Evolutionary conservation across 1,140 invertebrate species (phyloP), one percentile per base, ranked within the genome.

Genomic region (Centruroides vittatus): DNA sequence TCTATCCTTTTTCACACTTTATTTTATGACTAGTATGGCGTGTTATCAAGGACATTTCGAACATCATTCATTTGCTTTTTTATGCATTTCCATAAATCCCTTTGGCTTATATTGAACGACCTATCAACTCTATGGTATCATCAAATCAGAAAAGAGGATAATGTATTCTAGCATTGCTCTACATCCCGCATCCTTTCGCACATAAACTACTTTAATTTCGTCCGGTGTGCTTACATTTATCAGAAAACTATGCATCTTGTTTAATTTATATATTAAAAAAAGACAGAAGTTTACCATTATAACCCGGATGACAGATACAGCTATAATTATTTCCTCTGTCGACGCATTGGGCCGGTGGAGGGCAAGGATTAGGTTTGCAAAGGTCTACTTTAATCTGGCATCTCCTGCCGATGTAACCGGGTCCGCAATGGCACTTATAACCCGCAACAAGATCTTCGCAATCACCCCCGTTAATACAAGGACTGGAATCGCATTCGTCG

Each of bases 281-380:
- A 35, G 7, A 4, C 23, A 13, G 35, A 23, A 23, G 10, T 35
- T 63, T 50, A 61, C 83, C 84, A 55, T 80, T 80, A 69, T 78
- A 84, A 51, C 84, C 84, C 48, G 72, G 72, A n/a, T 81, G 82
- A 73, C 85, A 87, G 67, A 84, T 81, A 72, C 85, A 87, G 35
- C 78, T 79, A 69, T 82, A 85, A 67, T 80, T 84, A 73, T 85
- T 84, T 63, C 83, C 84, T 66, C 78, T 79, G 72, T 85, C 83
- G 62, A 82, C 74, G 70, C 84, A 85, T 61, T 77, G 77, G 55
- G 79, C 78, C 59, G 79, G 80, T 62, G 76, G 73, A n/a, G 78
- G 77, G 67, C 83, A 86, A 41, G 83, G 83, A 66, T 83, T 82
- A 47, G 82, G 82, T 41, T 81, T 78, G 70, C 84, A 86, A 56